Evolutionary conservation across 92 coral and sea anemone species (phyloP).

Genomic region (Virgularia gustaviana): DNA sequence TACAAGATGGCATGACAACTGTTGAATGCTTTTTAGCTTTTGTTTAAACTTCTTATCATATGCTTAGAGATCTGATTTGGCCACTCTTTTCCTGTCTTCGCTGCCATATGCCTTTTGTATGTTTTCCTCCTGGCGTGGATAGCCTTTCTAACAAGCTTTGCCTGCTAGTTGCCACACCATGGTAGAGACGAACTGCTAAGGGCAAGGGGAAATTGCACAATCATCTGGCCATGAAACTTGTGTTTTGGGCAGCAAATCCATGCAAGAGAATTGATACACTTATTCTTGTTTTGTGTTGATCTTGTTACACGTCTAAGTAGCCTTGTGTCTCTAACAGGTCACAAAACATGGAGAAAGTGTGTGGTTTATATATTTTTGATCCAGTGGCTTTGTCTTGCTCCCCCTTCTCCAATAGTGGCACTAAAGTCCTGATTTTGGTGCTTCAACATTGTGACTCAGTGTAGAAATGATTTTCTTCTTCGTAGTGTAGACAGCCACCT

Average conservation of each 20-base stretch:
- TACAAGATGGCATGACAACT: no score
- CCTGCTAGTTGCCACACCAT: neutral
- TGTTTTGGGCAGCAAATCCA: neutral
- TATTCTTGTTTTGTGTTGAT: neutral
- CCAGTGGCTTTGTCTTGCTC: neutral
- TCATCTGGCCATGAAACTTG: neutral
- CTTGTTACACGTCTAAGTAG: neutral
- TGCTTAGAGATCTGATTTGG: neutral
- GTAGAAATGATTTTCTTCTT: neutral
- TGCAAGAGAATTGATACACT: neutral
- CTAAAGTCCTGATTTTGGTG: neutral
- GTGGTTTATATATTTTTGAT: neutral
- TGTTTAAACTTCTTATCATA: constrained; percentile 2
- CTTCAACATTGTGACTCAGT: neutral
- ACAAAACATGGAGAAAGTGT: neutral
- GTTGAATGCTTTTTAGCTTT: neutral
- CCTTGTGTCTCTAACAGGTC: neutral
- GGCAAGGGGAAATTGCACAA: neutral
- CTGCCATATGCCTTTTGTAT: neutral
- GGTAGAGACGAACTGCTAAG: neutral
- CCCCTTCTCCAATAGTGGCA: neutral
- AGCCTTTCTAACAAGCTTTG: neutral
- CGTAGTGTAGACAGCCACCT: constrained; percentile 7
- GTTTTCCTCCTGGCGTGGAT: neutral
- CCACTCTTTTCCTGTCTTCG: neutral